Conservation (phyloP, 2,797 vertebrate genomes). For the Odontamblyopus lacepedii region DNA sequence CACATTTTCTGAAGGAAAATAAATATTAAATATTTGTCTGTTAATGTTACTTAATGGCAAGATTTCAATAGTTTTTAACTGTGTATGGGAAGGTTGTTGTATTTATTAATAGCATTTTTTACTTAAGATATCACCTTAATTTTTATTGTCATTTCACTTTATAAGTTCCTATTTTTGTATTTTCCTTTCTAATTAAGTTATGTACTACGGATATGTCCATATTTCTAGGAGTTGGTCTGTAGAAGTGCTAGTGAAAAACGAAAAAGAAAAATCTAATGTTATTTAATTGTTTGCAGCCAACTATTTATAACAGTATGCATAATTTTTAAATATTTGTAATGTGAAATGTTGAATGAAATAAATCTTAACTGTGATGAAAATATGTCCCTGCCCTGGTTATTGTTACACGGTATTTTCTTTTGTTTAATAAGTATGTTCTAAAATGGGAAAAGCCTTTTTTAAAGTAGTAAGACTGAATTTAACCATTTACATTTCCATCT, state of each 20-base stretch:
- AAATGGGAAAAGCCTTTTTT: too few species aligned
- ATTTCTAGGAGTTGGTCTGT: constrained; percentile 99
- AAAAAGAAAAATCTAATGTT: constrained; percentile 99
- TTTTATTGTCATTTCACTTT: constrained; percentile 99
- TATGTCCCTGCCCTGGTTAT: constrained; percentile 33
- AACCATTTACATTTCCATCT: too few species aligned
- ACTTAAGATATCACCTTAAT: constrained; percentile 99
- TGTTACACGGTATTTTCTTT: constrained; percentile 2
- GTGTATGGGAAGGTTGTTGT: constrained; percentile 99
- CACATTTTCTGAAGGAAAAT: constrained; percentile 99
- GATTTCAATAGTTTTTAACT: constrained; percentile 99
- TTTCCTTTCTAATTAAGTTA: constrained; percentile 99
- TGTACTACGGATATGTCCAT: constrained; percentile 99
- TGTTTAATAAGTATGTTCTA: not conserved
- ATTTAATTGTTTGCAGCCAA: constrained; percentile 99
- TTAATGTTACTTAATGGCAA: constrained; percentile 99
- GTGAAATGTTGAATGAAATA: constrained; percentile 99
- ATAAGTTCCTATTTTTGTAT: constrained; percentile 99
- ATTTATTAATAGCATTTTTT: constrained; percentile 99
- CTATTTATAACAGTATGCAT: constrained; percentile 99
- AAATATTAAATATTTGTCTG: constrained; percentile 99
- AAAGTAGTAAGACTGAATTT: too few species aligned
- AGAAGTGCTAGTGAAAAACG: constrained; percentile 99
- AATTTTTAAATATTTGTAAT: constrained; percentile 99
- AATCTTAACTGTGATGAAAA: constrained; percentile 96